Base-by-base conservation (phyloP, 2,888 invertebrate genomes). In the Timema cristinae region DNA sequence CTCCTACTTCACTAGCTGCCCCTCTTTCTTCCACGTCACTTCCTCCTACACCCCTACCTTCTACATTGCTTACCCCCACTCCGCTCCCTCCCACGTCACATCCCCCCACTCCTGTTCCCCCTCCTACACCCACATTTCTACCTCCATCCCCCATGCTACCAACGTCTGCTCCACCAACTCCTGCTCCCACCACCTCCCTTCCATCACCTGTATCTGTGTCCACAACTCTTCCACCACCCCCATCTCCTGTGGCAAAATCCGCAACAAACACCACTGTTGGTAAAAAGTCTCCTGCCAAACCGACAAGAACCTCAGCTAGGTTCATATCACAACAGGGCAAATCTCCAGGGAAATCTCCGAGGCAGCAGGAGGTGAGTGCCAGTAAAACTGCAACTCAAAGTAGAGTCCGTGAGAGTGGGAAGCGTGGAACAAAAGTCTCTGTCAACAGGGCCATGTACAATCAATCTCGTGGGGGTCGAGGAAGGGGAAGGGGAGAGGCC, bases 301-400 rank as follows among this genome's bases (percentile, higher is more conserved):
- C 74, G n/a, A 77, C 77, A 48, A 74, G 89, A 75, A 86, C 85
- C 1, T 89, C 88, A 0, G 85, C 89, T 0, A 85, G 91, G 75
- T 89, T 91, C 72, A 85, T 86, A 0, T 85, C 85, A 5, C 83
- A 85, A 72, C 84, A 86, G 71, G 70, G 73, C 1, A 90, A 90
- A 78, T 88, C 88, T 15, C 88, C 89, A 1, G 88, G 87, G 15
- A 90, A 90, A 79, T 91, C 91, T 1, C 91, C 91, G 8, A 73
- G 78, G 61, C 78, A 78, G 71, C 69, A 74, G 16, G 77, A 77
- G 49, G 71, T 75, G 15, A 68, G 73, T 78, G 67, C 76, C 80
- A 47, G 74, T n/a, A 75, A 75, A 76, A 79, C 82, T 15, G 80
- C 82, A 15, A 83, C 84, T 76, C 81, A 84, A 75, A 11, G 82